phyloP scores from a whole-genome alignment of 2,113 vertebrate species.

The rat (Rattus norvegicus) region GRCr8 NC_086023.1:81840501-81841000 shows the following conservation, averaged over 20 bases:
- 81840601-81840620: not conserved
- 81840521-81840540: not conserved
- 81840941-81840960: not conserved
- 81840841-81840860: not conserved
- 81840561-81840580: not conserved
- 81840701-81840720: not conserved
- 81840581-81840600: not conserved
- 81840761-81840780: constrained; percentile 62
- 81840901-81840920: not conserved
- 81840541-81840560: not conserved
- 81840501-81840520: not conserved
- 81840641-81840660: not conserved
- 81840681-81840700: not conserved
- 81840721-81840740: not conserved
- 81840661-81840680: constrained; percentile 1
- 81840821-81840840: not conserved
- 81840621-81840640: not conserved
- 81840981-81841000: not conserved
- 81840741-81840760: constrained; percentile 41
- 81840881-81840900: not conserved
- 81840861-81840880: not conserved
- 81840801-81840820: not conserved
- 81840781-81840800: not conserved
- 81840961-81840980: not conserved
- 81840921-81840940: not conserved